phyloP scores from a whole-genome alignment of 1,140 invertebrate species.

The Oscheius sp. region DNA sequence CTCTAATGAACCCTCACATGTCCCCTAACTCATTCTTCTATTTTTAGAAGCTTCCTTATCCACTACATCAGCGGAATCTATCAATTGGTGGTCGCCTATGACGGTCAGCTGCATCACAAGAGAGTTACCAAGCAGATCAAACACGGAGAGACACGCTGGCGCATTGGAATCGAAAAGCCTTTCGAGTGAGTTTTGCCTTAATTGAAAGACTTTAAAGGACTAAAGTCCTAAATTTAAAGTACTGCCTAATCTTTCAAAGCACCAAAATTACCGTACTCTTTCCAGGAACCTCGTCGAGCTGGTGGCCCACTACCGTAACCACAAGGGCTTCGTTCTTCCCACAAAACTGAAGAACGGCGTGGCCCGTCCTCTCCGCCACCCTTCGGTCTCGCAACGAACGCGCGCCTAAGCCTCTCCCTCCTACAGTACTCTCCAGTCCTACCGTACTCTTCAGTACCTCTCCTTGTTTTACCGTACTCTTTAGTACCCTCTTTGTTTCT shows the following conservation, averaged over 20 bases:
- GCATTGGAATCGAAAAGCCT: not conserved
- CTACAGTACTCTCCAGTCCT: no score
- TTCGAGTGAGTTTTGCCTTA: not conserved
- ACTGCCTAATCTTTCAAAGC: not conserved
- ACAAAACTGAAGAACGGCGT: not conserved
- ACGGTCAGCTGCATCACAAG: not conserved
- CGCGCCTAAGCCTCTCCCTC: no score
- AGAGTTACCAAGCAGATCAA: not conserved
- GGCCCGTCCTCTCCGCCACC: not conserved
- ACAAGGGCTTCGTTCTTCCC: slow-evolving; percentile 3
- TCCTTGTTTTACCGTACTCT: no score
- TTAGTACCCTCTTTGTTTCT: no score
- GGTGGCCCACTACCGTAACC: not conserved
- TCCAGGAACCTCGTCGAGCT: not conserved
- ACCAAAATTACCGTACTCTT: not conserved
- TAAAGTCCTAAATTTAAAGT: no score
- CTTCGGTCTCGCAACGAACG: no score
- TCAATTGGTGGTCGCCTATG: not conserved
- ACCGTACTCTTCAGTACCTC: no score
- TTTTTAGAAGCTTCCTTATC: not conserved
- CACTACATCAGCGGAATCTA: not conserved
- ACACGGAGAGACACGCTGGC: not conserved
- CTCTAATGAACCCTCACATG: no score
- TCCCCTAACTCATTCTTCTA: not conserved
- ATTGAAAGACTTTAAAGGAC: no score